Conservation (phyloP, 2,888 invertebrate species). For the Yponomeuta cagnagella region DNA sequence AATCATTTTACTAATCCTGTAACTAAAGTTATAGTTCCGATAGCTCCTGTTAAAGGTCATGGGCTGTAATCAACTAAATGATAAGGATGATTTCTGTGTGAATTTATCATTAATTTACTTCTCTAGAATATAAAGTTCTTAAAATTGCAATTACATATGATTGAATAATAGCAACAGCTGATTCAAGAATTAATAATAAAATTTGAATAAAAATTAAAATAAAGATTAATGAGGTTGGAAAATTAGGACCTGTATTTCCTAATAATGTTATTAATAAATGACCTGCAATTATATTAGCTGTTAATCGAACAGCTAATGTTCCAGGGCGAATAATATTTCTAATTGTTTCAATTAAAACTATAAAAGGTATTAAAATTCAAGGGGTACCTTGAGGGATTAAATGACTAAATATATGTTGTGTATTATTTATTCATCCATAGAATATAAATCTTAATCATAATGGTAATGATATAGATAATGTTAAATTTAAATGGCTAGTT, state of each 20-base stretch:
- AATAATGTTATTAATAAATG: slow-evolving; percentile 80
- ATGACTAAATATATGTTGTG: slow-evolving; percentile 79
- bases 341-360: slow-evolving; percentile 84
- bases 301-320: slow-evolving; percentile 81
- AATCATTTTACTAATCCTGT: slow-evolving; percentile 79
- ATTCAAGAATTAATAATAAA: slow-evolving; percentile 72
- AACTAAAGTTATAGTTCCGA: slow-evolving; percentile 74
- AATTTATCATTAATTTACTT: slow-evolving; percentile 77
- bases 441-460: slow-evolving; percentile 80
- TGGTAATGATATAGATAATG: slow-evolving; percentile 75
- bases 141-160: slow-evolving; percentile 80
- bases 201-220: slow-evolving; percentile 65
- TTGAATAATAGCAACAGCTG: slow-evolving; percentile 79
- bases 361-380: slow-evolving; percentile 78
- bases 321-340: slow-evolving; percentile 83
- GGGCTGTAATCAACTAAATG: slow-evolving; percentile 81
- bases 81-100: slow-evolving; percentile 74
- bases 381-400: slow-evolving; percentile 82
- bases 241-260: slow-evolving; percentile 46
- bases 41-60: slow-evolving; percentile 78
- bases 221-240: slow-evolving; percentile 39
- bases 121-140: slow-evolving; percentile 80
- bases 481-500: slow-evolving; percentile 78
- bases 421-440: slow-evolving; percentile 78
- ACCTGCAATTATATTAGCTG: slow-evolving; percentile 86